Percentiles rank a stretch among this genome's conserved stretches.
Conservation (phyloP, 2,888 invertebrate species). For the Chironomus riparius region DNA sequence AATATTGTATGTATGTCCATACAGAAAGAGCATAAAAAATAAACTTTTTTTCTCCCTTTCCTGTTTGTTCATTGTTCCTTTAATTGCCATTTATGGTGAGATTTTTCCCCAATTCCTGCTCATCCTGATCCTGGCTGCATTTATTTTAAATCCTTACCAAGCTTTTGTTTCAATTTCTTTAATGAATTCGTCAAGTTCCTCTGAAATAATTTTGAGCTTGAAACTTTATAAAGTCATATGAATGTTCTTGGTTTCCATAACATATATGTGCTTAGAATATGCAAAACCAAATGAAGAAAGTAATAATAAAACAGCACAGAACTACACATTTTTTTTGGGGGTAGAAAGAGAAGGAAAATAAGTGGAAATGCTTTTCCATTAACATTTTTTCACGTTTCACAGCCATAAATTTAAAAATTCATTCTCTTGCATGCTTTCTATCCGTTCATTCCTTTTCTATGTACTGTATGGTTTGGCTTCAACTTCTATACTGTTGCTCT, state of each 20-base stretch:
- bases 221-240: not conserved
- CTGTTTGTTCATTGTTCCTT: not conserved
- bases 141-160: not conserved
- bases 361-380: conserved; percentile 19
- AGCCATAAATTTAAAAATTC: conserved; percentile 19
- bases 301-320: not conserved
- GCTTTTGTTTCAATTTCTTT: not conserved
- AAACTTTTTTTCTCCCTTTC: not conserved
- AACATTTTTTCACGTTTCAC: conserved; percentile 15
- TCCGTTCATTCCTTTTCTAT: not conserved
- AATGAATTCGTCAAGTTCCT: not conserved
- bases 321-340: not conserved
- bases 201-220: not conserved
- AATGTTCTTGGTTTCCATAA: not conserved
- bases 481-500: not conserved
- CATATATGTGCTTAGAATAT: not conserved
- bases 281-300: not conserved
- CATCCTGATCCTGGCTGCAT: not conserved
- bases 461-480: not conserved
- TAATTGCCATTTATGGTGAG: not conserved
- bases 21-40: not conserved
- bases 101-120: not conserved
- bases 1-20: not conserved
- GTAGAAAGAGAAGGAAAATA: not conserved
- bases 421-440: not conserved